Evolutionary conservation across 2,797 vertebrate species (phyloP).

Genomic region (Pangasius larnaudii): DNA sequence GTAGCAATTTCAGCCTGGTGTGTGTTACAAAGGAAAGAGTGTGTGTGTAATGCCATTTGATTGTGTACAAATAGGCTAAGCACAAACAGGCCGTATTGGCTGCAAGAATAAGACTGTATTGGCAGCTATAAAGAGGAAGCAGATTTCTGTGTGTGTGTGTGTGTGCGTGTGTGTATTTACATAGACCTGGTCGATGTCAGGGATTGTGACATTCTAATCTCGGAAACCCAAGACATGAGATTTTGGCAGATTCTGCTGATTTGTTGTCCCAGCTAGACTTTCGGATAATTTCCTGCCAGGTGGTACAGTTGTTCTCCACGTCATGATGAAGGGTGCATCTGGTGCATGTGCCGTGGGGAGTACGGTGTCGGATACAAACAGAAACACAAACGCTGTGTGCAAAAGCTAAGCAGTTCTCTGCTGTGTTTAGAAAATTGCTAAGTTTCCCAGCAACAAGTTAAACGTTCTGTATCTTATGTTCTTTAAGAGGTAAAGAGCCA

Average conservation of each 20-base stretch:
- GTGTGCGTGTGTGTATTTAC: not conserved
- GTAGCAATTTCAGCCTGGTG: slow-evolving; percentile 31
- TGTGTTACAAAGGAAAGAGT: slow-evolving; percentile 29
- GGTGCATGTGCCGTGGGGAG: not conserved
- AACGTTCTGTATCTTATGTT: not conserved
- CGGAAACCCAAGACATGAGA: not conserved
- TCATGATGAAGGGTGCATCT: slow-evolving; percentile 16
- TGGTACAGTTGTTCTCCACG: not conserved
- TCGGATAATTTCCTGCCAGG: not conserved
- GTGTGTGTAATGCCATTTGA: slow-evolving; percentile 38
- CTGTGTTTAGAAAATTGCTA: not conserved
- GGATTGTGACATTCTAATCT: slow-evolving; percentile 7
- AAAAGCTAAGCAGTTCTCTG: not conserved
- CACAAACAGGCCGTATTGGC: slow-evolving; percentile 3
- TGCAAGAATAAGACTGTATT: slow-evolving; percentile 1
- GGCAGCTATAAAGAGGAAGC: not conserved
- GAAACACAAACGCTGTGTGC: not conserved
- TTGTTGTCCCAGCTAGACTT: slow-evolving; percentile 11
- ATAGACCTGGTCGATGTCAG: not conserved
- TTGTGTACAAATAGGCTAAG: slow-evolving; percentile 26
- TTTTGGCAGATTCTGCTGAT: not conserved
- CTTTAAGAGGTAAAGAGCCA: not conserved
- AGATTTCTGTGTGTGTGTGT: not conserved
- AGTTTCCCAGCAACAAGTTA: not conserved
- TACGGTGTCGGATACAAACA: not conserved